Evolutionary conservation across 2,797 vertebrate genomes (phyloP), one percentile per base, ranked within the genome.

Genomic region (Moxostoma hubbsi): DNA sequence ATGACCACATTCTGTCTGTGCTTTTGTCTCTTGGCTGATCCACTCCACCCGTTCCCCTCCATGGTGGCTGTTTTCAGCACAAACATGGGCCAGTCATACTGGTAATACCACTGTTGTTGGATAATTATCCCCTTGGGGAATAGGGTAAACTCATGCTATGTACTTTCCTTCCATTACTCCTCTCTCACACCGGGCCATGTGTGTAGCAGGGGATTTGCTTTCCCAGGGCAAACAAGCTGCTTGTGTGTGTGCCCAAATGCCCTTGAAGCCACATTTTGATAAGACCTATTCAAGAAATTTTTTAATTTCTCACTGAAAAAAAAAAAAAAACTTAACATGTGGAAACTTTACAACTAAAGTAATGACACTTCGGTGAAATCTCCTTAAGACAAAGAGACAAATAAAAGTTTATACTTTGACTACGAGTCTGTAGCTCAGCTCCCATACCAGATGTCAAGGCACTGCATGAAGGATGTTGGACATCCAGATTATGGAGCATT

Each of bases 51-150:
- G 4, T 36, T 36, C 4, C 36, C 36, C 36, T 36, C 36, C 81
- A 16, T 87, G 73, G 70, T 90, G 84, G 86, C 90, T 90, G 90
- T 88, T 90, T 36, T 86, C 55, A 88, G 89, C 89, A 91, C 76
- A 83, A 93, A 89, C 90, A 89, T 85, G 88, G 87, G 87, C 89
- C 89, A 90, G 84, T 57, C 83, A 87, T 88, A 78, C 55, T 86
- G 80, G 87, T 88, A 87, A 81, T 85, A 92, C 91, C 93, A 92
- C 91, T 92, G 89, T 87, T 91, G 88, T 91, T 90, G 89, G 88
- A 77, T 94, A 93, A 95, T 94, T 92, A 93, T 92, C 89, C 93
- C 89, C 91, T 70, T 13, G 85, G 88, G 93, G 86, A 74, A 45
- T 85, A 82, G 87, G 89, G 90, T 93, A 92, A 82, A 51, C 13